phyloP scores from a whole-genome alignment of 2,113 vertebrate genomes.

The Coreoperca whiteheadi region DNA sequence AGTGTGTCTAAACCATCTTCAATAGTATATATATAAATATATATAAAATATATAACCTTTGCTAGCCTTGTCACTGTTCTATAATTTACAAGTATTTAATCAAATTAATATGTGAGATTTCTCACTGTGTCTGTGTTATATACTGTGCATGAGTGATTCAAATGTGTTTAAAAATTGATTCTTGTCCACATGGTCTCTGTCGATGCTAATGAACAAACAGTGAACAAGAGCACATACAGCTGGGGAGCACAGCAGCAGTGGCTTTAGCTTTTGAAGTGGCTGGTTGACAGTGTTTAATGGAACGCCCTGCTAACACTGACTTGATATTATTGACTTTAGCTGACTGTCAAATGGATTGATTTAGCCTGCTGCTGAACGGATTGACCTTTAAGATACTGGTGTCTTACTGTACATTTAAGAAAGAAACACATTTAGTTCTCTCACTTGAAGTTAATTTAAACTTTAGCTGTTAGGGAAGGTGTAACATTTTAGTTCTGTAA shows the following conservation, averaged over 20 bases:
- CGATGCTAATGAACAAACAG: constrained; percentile 29
- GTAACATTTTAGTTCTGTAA: not conserved
- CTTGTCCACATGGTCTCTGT: constrained; percentile 23
- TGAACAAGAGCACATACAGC: constrained; percentile 27
- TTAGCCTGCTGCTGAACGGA: constrained; percentile 13
- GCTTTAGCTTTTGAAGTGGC: constrained; percentile 43
- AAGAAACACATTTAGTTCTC: not conserved
- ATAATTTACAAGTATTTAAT: not conserved
- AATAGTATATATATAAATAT: not conserved
- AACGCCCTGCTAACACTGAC: constrained; percentile 32
- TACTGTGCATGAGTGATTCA: not conserved
- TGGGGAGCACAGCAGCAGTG: not conserved
- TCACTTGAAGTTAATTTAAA: constrained; percentile 6
- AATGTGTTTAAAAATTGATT: constrained; percentile 20
- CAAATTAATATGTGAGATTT: not conserved
- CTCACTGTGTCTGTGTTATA: not conserved
- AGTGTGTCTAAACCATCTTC: not conserved
- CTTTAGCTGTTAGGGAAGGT: not conserved
- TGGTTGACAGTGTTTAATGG: constrained; percentile 54
- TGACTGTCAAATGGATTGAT: constrained; percentile 52
- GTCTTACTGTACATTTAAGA: constrained; percentile 17
- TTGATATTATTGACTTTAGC: constrained; percentile 56
- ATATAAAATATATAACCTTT: not conserved
- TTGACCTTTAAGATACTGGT: constrained; percentile 37
- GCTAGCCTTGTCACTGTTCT: no score